A percentile compares a stretch with the other conserved stretches of the same genome.
These are phyloP conservation scores for Megaceryle torquata DNA, from an alignment of 2,113 vertebrate species.

Conservation along the genomic window DNA sequence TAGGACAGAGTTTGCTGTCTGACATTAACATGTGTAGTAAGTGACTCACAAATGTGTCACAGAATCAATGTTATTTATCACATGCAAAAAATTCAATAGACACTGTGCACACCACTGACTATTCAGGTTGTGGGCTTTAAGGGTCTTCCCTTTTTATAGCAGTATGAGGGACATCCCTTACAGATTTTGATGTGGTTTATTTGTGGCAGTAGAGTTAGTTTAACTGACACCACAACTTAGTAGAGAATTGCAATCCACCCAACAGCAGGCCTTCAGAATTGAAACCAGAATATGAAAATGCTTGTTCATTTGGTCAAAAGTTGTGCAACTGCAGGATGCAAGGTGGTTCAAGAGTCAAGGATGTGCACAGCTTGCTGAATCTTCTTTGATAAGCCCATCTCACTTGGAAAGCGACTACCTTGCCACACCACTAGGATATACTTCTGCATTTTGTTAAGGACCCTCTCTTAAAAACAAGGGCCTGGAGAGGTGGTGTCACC, in stretches of 20 bases:
- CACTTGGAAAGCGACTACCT: neutral
- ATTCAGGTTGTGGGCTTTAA: neutral
- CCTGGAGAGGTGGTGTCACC: neutral
- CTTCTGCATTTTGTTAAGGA: neutral
- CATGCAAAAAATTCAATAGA: slow-evolving; percentile 1
- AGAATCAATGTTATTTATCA: neutral
- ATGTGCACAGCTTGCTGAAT: neutral
- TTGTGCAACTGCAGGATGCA: neutral
- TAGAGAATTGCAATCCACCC: neutral
- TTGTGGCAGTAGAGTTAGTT: neutral
- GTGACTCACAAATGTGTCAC: neutral
- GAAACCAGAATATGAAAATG: neutral
- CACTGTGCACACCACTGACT: neutral
- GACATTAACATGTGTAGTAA: neutral
- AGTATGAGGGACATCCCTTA: neutral
- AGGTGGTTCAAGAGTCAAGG: neutral
- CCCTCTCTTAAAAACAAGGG: neutral
- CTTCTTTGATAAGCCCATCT: neutral
- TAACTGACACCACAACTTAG: neutral
- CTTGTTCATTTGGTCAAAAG: neutral
- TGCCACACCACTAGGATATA: neutral
- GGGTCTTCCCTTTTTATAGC: neutral
- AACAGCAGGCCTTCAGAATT: neutral
- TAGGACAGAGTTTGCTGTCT: neutral
- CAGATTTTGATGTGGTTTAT: neutral